These are phyloP conservation scores for Folsomia manolachei DNA, from an alignment of 2,888 invertebrate species.

Conservation along the genomic window DNA sequence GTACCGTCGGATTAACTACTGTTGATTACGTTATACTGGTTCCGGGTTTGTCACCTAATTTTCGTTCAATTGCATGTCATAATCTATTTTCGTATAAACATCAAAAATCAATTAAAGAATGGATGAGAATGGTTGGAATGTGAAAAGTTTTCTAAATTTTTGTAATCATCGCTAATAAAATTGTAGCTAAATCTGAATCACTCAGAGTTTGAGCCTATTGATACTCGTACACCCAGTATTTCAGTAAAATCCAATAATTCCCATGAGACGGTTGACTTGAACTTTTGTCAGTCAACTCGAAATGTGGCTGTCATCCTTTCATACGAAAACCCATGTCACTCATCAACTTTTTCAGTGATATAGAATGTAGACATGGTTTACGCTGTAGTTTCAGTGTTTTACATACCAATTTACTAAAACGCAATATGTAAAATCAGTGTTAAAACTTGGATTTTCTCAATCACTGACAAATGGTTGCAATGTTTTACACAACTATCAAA, in stretches of 20 bases:
- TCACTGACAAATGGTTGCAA: neutral
- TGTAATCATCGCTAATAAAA: too few relatives aligned
- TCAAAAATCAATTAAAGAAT: neutral
- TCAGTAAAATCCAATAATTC: neutral
- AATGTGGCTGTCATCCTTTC: neutral
- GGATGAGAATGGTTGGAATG: too few relatives aligned
- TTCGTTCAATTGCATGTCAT: too few relatives aligned
- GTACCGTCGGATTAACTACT: too few relatives aligned
- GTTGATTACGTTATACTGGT: too few relatives aligned
- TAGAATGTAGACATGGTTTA: neutral
- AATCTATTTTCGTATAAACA: neutral
- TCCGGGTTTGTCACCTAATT: too few relatives aligned
- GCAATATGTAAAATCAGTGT: neutral
- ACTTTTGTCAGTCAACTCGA: neutral
- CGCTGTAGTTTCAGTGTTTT: neutral
- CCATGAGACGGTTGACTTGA: neutral
- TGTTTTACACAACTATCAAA: neutral
- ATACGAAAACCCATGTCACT: neutral
- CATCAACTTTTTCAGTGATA: neutral
- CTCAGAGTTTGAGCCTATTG: too few relatives aligned
- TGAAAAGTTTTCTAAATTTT: too few relatives aligned
- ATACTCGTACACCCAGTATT: too few relatives aligned
- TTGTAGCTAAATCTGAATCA: too few relatives aligned
- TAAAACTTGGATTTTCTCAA: neutral
- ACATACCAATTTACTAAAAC: neutral